These are phyloP conservation scores for Hemistola chrysoprasaria DNA, from an alignment of 2,888 invertebrate species.

Conservation along the genomic window DNA sequence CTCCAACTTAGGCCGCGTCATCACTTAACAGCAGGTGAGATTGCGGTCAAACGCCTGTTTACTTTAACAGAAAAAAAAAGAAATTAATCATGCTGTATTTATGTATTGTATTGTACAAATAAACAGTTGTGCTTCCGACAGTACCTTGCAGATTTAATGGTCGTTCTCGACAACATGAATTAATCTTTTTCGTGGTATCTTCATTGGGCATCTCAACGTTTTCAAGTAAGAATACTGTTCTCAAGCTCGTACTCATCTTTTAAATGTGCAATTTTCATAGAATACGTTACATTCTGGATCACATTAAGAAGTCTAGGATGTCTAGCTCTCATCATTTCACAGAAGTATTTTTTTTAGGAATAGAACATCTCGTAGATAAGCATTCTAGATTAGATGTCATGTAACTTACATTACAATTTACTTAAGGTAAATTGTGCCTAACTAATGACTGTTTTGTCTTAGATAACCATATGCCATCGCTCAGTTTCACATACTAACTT, in stretches of 20 bases:
- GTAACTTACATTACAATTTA: too few relatives aligned
- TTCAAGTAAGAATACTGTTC: constrained; percentile 33
- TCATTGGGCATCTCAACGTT: constrained; percentile 40
- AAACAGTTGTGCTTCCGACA: constrained; percentile 6
- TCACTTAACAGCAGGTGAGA: too few relatives aligned
- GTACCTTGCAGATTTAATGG: constrained; percentile 23
- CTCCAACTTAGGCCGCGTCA: too few relatives aligned
- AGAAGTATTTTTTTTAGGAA: constrained; percentile 1
- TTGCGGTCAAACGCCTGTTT: too few relatives aligned
- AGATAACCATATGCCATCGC: too few relatives aligned
- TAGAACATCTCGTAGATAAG: constrained; percentile 3
- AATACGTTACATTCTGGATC: constrained; percentile 29
- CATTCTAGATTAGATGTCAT: too few relatives aligned
- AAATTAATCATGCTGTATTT: too few relatives aligned
- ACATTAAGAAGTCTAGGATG: constrained; percentile 6
- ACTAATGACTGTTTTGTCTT: too few relatives aligned
- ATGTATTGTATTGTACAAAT: not conserved
- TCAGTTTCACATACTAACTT: too few relatives aligned
- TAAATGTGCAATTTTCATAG: constrained; percentile 22
- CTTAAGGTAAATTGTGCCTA: too few relatives aligned
- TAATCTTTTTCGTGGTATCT: constrained; percentile 44
- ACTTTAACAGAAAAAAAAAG: too few relatives aligned
- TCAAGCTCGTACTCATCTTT: constrained; percentile 13
- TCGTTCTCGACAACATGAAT: constrained; percentile 35
- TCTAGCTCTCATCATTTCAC: constrained; percentile 23